Conservation (phyloP, 2,888 invertebrate species). For the Odontothrips loti region DNA sequence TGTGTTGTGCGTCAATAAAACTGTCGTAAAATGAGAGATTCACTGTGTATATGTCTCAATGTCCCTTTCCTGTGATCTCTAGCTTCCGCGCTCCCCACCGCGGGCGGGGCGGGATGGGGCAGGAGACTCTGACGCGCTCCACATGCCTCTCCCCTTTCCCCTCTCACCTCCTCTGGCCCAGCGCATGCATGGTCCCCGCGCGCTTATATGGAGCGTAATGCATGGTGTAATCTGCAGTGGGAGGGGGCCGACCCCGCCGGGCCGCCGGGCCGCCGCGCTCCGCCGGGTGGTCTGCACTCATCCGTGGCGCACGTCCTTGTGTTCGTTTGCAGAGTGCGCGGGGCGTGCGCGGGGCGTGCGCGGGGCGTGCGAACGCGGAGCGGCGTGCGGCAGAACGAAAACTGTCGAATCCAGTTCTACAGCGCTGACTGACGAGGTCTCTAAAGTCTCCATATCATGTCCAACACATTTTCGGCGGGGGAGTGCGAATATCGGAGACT, state of each 20-base stretch:
- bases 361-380: too few relatives aligned
- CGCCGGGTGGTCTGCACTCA: background rate
- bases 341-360: background rate
- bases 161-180: background rate
- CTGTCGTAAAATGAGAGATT: too few relatives aligned
- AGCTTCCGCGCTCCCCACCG: background rate
- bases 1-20: too few relatives aligned
- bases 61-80: background rate
- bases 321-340: background rate
- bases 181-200: too few relatives aligned
- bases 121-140: too few relatives aligned
- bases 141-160: background rate
- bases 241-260: background rate
- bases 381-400: too few relatives aligned
- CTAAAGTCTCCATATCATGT: too few relatives aligned
- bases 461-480: too few relatives aligned
- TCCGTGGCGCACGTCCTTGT: conserved; percentile 5
- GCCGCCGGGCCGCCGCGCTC: background rate
- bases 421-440: too few relatives aligned
- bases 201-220: background rate
- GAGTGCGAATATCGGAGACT: too few relatives aligned
- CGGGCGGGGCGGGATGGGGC: background rate
- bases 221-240: background rate
- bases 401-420: too few relatives aligned
- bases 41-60: too few relatives aligned